Evolutionary conservation across 2,888 invertebrate species (phyloP).

Genomic region (Oscheius sp.): DNA sequence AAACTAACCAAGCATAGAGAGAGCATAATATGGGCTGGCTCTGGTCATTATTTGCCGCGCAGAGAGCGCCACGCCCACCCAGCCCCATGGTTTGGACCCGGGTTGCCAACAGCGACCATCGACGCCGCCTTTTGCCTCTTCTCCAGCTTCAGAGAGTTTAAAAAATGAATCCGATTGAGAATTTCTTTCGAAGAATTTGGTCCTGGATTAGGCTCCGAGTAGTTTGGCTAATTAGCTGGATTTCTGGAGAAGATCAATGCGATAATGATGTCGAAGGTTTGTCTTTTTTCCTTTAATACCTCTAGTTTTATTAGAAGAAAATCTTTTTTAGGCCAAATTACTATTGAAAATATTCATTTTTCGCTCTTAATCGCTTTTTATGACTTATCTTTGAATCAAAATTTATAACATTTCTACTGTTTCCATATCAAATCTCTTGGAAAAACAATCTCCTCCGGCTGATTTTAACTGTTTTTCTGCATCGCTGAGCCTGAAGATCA

Average conservation of each 20-base stretch:
- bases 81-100: constrained; percentile 30
- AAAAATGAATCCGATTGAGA: constrained; percentile 23
- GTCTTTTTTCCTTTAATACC: not conserved
- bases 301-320: no score
- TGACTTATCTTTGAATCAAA: no score
- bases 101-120: constrained; percentile 30
- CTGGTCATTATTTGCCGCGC: no score
- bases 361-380: no score
- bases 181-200: constrained; percentile 26
- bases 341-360: no score
- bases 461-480: no score
- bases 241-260: constrained; percentile 14
- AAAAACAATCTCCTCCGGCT: no score
- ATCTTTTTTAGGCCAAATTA: no score
- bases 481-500: no score
- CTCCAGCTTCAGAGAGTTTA: not conserved
- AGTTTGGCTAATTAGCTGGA: constrained; percentile 18
- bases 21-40: not conserved
- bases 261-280: constrained; percentile 32
- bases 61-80: constrained; percentile 1
- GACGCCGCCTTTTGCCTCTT: not conserved
- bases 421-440: no score
- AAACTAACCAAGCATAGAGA: constrained; percentile 17
- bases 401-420: no score
- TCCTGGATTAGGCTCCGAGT: constrained; percentile 27